Base-by-base conservation (phyloP, 2,113 vertebrate species). In the Hyperopisus bebe region DNA sequence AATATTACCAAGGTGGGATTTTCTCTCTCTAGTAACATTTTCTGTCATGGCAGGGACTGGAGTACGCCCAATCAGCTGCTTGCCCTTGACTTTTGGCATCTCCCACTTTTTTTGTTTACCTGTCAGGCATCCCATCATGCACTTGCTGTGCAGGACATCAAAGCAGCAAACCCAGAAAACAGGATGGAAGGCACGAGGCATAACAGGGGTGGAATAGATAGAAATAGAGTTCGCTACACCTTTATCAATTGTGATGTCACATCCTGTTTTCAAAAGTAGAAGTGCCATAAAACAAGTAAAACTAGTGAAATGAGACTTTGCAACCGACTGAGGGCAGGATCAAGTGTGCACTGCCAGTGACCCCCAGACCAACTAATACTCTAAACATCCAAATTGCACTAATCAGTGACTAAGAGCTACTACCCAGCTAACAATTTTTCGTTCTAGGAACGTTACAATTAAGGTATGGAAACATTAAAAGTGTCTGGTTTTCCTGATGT, bases 101-200 rank as follows among this genome's bases (percentile, higher is more conserved):
- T 47, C 82, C 44, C 21, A 84, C 10, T 84, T 84, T 84, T 83
- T 84, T 80, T 80, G 74, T 80, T 39, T 80, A 42, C 31, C 35
- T 80, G 74, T 80, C 44, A 47, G 47, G 24, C 3, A 27, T 50
- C 83, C 47, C 83, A 86, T 86, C 83, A 48, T 47, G 47, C 46
- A 86, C 83, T 86, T 2, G 44, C 24, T 86, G 83, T 86, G 94
- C 92, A 94, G 95, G 94, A 95, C 95, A 96, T 95, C 94, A 94
- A 95, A 94, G 91, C 91, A 95, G 94, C 93, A 93, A 93, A 92
- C 94, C 94, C 91, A 70, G 24, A 21, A n/a, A 89, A 50, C 19
- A 66, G 66, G 66, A 88, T 35, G 13, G 88, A 88, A 55, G 88
- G 46, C 42, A 62, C 31, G 8, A 35, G 51, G 58, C 5, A 66